Conservation (phyloP, 2,888 invertebrate species). For the Lithophane leautieri region DNA sequence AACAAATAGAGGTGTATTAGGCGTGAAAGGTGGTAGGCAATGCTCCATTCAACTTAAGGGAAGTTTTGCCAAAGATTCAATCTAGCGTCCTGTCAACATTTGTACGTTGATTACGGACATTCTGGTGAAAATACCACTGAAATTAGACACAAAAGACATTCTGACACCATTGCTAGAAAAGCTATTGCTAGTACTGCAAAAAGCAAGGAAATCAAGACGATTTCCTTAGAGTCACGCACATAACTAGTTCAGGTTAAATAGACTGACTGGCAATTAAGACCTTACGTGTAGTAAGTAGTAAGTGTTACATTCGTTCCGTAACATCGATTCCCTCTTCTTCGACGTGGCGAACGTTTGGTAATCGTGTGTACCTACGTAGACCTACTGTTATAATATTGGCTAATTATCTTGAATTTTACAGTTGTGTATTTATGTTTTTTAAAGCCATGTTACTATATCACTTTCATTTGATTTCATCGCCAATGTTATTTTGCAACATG, state of each 20-base stretch:
- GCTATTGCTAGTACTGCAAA: conserved; percentile 21
- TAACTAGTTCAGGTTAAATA: conserved; percentile 66
- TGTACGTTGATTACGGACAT: background rate
- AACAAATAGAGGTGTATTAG: background rate
- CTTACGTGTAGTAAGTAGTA: conserved; percentile 75
- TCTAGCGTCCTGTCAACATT: background rate
- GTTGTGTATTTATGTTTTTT: conserved; percentile 8
- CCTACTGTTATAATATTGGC: conserved; percentile 48
- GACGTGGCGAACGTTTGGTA: conserved; percentile 70
- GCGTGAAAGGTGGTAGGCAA: background rate
- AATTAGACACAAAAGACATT: conserved; percentile 23
- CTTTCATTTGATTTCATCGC: background rate
- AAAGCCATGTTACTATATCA: background rate
- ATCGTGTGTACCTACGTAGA: conserved; percentile 52
- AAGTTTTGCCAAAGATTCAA: background rate
- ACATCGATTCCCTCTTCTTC: conserved; percentile 81
- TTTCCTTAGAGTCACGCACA: conserved; percentile 61
- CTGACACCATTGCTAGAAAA: conserved; percentile 20
- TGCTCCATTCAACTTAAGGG: too few species aligned
- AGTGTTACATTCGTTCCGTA: conserved; percentile 87
- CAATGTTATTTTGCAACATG: background rate
- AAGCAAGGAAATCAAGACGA: conserved; percentile 61
- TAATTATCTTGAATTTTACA: conserved; percentile 33
- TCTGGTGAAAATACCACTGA: background rate
- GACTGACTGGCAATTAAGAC: conserved; percentile 68